These are phyloP conservation scores for Poecile atricapillus DNA, from an alignment of 2,113 vertebrate species.

Conservation along the genomic window DNA sequence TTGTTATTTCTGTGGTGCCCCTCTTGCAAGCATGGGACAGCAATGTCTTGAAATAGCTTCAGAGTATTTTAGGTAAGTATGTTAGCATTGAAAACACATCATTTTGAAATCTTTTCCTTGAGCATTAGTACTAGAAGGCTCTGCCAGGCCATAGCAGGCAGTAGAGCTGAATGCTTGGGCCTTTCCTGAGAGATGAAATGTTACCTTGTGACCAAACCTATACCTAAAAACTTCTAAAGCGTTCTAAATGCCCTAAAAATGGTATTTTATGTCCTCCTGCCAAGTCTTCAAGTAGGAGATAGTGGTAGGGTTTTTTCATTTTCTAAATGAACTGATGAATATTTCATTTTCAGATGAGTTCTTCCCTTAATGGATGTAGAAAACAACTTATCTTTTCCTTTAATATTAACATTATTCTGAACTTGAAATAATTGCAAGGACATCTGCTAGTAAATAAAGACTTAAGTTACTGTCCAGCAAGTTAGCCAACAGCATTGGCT, in stretches of 20 bases:
- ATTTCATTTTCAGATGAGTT: not conserved
- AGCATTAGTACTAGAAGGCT: not conserved
- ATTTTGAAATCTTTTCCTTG: not conserved
- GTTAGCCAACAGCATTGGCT: not conserved
- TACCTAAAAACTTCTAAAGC: not conserved
- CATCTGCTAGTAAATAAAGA: not conserved
- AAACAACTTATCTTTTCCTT: not conserved
- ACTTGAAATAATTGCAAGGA: not conserved
- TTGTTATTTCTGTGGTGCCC: not conserved
- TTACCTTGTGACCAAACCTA: not conserved
- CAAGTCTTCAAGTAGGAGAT: not conserved
- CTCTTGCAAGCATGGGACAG: not conserved
- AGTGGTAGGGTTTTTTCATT: not conserved
- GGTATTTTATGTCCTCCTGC: not conserved
- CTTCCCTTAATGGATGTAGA: not conserved
- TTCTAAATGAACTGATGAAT: not conserved
- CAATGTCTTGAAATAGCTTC: not conserved
- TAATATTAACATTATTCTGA: not conserved
- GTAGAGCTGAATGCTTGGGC: not conserved
- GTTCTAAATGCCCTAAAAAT: not conserved
- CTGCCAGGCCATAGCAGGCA: not conserved
- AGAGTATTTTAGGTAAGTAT: not conserved
- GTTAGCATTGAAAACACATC: not conserved
- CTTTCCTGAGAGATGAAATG: not conserved
- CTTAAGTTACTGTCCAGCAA: not conserved